Evolutionary conservation across 2,797 vertebrate species (phyloP).

Genomic region (Lepilemur ruficaudatus): DNA sequence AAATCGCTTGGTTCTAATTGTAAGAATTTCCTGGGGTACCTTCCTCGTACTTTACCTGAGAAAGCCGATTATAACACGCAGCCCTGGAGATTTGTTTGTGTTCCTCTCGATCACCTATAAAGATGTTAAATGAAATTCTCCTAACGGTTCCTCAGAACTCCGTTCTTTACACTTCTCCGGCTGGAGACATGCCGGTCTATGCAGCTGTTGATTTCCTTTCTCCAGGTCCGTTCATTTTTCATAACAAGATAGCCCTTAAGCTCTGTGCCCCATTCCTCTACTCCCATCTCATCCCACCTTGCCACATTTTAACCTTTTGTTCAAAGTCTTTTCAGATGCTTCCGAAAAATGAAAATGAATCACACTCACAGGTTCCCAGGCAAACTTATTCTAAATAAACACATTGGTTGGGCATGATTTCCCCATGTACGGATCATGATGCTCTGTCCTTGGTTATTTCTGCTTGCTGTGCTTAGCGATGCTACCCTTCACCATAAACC

Average conservation of each 20-base stretch:
- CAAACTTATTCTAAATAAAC: not conserved
- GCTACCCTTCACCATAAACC: not conserved
- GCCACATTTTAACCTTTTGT: not conserved
- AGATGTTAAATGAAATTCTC: not conserved
- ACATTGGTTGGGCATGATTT: not conserved
- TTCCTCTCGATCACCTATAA: not conserved
- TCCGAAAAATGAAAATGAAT: not conserved
- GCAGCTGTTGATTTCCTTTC: not conserved
- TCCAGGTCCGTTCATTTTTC: not conserved
- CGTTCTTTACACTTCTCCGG: not conserved
- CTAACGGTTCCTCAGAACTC: not conserved
- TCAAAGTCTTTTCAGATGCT: slow-evolving; percentile 17
- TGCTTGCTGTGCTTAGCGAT: not conserved
- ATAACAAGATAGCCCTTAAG: not conserved
- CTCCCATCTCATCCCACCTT: no score
- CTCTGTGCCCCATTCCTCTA: not conserved
- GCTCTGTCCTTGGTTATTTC: not conserved
- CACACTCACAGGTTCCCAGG: not conserved
- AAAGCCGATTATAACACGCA: not conserved
- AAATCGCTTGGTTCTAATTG: not conserved
- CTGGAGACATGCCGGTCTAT: not conserved
- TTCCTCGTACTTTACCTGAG: not conserved
- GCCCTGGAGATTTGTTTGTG: not conserved
- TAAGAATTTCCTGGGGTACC: not conserved
- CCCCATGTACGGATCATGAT: not conserved